Base-by-base conservation (phyloP, 2,888 invertebrate genomes). In the Tenthredo scrophulariae region DNA sequence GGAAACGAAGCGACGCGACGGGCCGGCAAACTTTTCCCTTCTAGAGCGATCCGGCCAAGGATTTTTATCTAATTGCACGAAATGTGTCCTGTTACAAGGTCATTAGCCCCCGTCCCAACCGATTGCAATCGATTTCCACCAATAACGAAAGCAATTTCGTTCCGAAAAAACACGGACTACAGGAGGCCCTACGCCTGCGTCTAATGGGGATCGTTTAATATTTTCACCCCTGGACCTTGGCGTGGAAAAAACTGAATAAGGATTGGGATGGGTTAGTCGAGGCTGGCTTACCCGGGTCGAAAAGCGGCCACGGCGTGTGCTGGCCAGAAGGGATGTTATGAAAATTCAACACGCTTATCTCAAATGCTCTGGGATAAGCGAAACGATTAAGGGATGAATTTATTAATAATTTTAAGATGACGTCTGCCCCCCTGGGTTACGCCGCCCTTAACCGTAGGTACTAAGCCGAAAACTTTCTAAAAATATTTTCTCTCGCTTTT, bases 121-220 rank as follows among this genome's bases (percentile, higher is more conserved):
- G 80, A 80, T 80, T 62, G 58, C 58, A 50, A 80, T 80, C 80
- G 80, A 80, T 80, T 62, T 80, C 9, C 4, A 40, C 80, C 80
- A 80, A 80, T 80, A 80, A 62, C 80, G 58, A 62, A 40, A 62
- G 80, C 40, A 80, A 80, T 80, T 80, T 80, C 26, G 80, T 62
- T 37, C 80, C 13, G 62, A 62, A 62, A 62, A 80, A 77, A 50
- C 26, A 46, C n/a, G 58, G 22, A 26, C 33, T 54, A 77, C 33
- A 29, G 13, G 22, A 62, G 37, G 58, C 77, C 77, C 54, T 77
- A 77, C 77, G 80, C 62, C 80, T 80, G 80, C 80, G 58, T 80
- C 84, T 84, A 84, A 84, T 84, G 84, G 79, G 84, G 46, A 75
- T 75, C 84, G 75, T 84, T 84, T 79, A 84, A 84, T 84, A 84